These are phyloP conservation scores for Tillus elongatus DNA, from an alignment of 2,888 invertebrate species.

Conservation along the genomic window DNA sequence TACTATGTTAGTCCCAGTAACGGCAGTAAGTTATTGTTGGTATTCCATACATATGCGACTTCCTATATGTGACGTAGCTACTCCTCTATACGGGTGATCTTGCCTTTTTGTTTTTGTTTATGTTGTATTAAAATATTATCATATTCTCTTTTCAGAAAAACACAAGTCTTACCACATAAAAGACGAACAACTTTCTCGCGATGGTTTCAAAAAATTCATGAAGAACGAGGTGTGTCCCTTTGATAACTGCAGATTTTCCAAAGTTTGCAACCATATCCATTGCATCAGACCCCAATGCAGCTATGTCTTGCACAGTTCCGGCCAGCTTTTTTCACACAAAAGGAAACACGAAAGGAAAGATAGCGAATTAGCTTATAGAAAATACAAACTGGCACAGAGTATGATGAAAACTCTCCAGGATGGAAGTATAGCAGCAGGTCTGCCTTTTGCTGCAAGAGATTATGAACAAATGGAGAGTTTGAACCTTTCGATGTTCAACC, in stretches of 20 bases:
- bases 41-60: no score
- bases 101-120: no score
- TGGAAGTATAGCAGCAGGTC: conserved; percentile 41
- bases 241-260: conserved; percentile 85
- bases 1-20: no score
- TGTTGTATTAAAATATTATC: no score
- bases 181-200: conserved; percentile 88
- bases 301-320: conserved; percentile 93
- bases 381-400: conserved; percentile 54
- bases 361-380: conserved; percentile 79
- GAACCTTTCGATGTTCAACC: conserved; percentile 34
- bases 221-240: conserved; percentile 92
- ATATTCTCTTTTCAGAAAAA: conserved; percentile 71
- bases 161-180: conserved; percentile 98
- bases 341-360: conserved; percentile 94
- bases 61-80: background rate
- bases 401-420: conserved; percentile 51
- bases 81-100: no score
- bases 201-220: conserved; percentile 98
- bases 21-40: no score
- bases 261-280: conserved; percentile 96
- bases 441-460: conserved; percentile 12
- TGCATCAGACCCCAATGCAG: conserved; percentile 92
- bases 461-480: conserved; percentile 37
- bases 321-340: conserved; percentile 94